Conservation (phyloP, 2,113 vertebrate species). For the Cygnus atratus region DNA sequence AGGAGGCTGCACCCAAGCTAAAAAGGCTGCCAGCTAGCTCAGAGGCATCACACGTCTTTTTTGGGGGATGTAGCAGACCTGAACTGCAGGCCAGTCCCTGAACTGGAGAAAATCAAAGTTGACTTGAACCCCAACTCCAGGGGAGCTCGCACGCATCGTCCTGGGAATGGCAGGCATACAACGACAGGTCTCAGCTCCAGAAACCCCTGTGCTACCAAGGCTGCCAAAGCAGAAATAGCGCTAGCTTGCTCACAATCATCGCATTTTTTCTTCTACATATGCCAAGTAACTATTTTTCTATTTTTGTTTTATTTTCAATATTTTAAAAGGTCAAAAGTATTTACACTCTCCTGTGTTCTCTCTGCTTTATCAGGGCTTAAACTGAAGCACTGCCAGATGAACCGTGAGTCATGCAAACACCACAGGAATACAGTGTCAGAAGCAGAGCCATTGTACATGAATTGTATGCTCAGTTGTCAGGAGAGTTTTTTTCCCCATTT, state of each 20-base stretch:
- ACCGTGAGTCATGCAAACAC: not conserved
- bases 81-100: not conserved
- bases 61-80: not conserved
- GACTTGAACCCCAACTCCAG: not conserved
- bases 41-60: not conserved
- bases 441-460: not conserved
- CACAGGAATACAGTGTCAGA: not conserved
- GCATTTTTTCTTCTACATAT: not conserved
- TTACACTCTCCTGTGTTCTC: constrained; percentile 17
- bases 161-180: not conserved
- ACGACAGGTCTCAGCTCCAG: not conserved
- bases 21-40: not conserved
- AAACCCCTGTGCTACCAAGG: not conserved
- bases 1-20: not conserved
- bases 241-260: not conserved
- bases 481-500: not conserved
- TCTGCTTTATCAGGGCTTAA: constrained; percentile 35
- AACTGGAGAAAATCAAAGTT: not conserved
- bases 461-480: not conserved
- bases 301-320: constrained; percentile 1
- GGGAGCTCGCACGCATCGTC: not conserved
- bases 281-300: not conserved
- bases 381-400: not conserved
- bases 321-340: constrained; percentile 42
- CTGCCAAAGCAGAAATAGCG: not conserved